phyloP scores from a whole-genome alignment of 2,888 invertebrate genomes.

The Oscheius sp. region DNA sequence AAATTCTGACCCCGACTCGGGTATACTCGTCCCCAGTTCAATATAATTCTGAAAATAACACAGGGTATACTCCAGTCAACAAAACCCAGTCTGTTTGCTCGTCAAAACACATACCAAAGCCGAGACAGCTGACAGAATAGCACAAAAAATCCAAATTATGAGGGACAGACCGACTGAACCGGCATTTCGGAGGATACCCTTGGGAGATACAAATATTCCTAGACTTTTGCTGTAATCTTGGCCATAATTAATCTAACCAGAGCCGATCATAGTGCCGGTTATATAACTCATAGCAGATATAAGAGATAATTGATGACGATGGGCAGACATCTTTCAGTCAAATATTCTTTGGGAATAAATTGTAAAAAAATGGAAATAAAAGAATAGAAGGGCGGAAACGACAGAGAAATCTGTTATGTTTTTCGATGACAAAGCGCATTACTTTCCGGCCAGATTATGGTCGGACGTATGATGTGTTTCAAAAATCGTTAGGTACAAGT shows the following conservation, averaged over 20 bases:
- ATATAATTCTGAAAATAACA: constrained; percentile 49
- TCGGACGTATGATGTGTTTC: too few relatives aligned
- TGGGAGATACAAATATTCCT: constrained; percentile 58
- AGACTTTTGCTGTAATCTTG: background rate
- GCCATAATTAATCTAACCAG: background rate
- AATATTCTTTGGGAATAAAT: too few relatives aligned
- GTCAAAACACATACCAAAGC: constrained; percentile 6
- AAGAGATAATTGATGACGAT: too few relatives aligned
- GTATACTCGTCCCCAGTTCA: constrained; percentile 58
- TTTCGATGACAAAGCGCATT: constrained; percentile 12
- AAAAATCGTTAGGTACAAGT: too few relatives aligned
- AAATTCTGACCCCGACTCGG: constrained; percentile 54
- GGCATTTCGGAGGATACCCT: constrained; percentile 53
- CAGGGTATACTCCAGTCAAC: too few relatives aligned
- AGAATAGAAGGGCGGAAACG: background rate
- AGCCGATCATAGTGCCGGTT: constrained; percentile 54
- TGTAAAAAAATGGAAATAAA: background rate
- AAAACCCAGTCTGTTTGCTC: too few relatives aligned
- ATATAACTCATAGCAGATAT: constrained; percentile 55
- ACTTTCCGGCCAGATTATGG: background rate
- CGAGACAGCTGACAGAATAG: constrained; percentile 48
- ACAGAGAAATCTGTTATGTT: constrained; percentile 2
- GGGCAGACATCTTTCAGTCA: too few relatives aligned
- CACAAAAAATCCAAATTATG: constrained; percentile 54
- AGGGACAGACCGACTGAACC: constrained; percentile 56